Base-by-base conservation (phyloP, 1,140 invertebrate genomes). In the Aporrectodea caliginosa region DNA sequence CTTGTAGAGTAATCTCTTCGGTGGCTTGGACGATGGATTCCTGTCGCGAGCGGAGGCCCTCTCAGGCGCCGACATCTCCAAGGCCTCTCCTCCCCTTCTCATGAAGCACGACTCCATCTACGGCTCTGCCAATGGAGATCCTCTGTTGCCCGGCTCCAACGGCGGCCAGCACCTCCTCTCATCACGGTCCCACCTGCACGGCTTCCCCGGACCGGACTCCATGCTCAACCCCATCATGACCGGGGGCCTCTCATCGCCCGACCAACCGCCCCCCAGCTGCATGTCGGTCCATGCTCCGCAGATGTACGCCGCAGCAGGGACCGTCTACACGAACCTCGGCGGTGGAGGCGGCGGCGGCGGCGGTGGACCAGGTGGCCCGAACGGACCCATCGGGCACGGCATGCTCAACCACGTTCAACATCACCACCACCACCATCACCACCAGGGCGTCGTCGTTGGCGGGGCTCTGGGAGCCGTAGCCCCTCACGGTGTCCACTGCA, bases 1-100 rank as follows among this genome's bases (percentile, higher is more conserved):
- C n/a, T n/a, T n/a, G n/a, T n/a, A 74, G 73, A 34, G 29, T 1
- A 74, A 74, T 74, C 34, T 74, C 73, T 74, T 74, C 73, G 73
- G 73, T 2, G 73, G 29, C 29, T n/a, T 74, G 73, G 73, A 74
- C 2, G 73, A 74, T 16, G 73, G 73, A 31, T 34, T 74, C 73
- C 34, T 33, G 31, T 31, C 1, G 16, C 73, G 34, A 14, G 29
- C 73, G 73, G 73, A 74, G n/a, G 27, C 32, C 12, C 73, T 74
- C 32, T 34, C 73, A 2, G 73, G 6, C 6, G 22, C 6, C 22
- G 43, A 58, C 43, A 22, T 58, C 43, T 12, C 43, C 6, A 58
- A 58, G 22, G 6, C 43, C 43, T 58, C 43, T 58, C 43, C 43
- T 22, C 43, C 43, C 6, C 73, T 74, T n/a, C 30, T 74, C 73